Base-by-base conservation (phyloP, 2,113 vertebrate genomes). In the Sander lucioperca region DNA sequence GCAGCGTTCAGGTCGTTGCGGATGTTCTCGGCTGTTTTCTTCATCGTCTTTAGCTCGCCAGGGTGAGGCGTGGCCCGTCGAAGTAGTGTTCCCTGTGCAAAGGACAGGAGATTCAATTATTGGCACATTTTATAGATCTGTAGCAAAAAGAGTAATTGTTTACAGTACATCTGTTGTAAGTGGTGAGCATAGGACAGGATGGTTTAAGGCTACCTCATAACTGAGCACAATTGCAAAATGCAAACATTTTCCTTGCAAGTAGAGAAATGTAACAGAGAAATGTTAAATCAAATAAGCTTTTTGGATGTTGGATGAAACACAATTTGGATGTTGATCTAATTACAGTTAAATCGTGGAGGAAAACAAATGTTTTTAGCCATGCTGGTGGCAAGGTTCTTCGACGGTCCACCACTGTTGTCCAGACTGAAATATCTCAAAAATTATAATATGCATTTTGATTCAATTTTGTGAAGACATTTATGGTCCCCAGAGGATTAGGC, bases 21-120 rank as follows among this genome's bases (percentile, higher is more conserved):
- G 83, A 99, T 94, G 93, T 96, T 99, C 94, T 99, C 98, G 25
- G 94, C 97, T 48, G 96, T 95, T 95, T 97, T 99, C 94, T 99
- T 99, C 98, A 99, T 97, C 61, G 92, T 96, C 95, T 96, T 99
- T 91, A 99, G 95, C 92, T 99, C 97, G 6, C 97, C 97, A 0
- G 98, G 98, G 93, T 99, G 98, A 86, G 98, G 98, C 16, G 98
- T 99, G 86, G 98, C 98, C 83, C 96, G 95, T 56, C 98, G 95
- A 77, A 97, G 94, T 67, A 99, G 96, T 74, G 96, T 99, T 93
- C 96, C 94, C 96, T 96, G 84, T 10, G 68, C 5, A 50, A 1
- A 45, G 21, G 23, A 72, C 16, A 43, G 69, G 25, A 61, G n/a
- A 80, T 56, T 89, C 23, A 56, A 33, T 67, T 39, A 61, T 15